These are phyloP conservation scores for Lasioglossum malachurum DNA, from an alignment of 2,888 invertebrate species.

Conservation along the genomic window DNA sequence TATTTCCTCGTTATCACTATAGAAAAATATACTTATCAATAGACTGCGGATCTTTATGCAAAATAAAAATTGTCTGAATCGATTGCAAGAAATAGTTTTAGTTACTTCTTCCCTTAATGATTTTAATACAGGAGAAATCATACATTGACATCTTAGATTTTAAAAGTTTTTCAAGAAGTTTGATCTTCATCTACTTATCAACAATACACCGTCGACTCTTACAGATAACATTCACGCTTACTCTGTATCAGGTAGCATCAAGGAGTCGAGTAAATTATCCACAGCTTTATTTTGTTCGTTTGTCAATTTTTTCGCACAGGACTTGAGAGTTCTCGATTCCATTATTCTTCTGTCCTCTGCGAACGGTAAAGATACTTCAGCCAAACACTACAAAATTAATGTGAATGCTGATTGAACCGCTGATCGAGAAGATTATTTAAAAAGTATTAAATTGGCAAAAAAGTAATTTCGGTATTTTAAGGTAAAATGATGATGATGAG, in stretches of 20 bases:
- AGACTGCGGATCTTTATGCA: too few relatives aligned
- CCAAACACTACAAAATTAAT: slow-evolving; percentile 51
- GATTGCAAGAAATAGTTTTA: too few relatives aligned
- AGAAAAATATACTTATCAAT: background rate
- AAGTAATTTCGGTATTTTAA: too few relatives aligned
- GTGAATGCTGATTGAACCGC: background rate
- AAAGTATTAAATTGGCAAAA: background rate
- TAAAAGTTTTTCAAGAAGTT: too few relatives aligned
- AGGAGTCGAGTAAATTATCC: slow-evolving; percentile 56
- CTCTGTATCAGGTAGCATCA: slow-evolving; percentile 45
- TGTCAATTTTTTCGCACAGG: slow-evolving; percentile 50
- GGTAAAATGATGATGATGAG: too few relatives aligned
- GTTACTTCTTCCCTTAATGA: too few relatives aligned
- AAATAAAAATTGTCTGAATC: too few relatives aligned
- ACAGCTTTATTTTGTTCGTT: slow-evolving; percentile 57
- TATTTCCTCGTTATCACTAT: slow-evolving; percentile 21
- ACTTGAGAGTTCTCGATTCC: slow-evolving; percentile 49
- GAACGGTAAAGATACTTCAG: slow-evolving; percentile 58
- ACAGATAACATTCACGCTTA: background rate
- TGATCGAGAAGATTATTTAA: background rate
- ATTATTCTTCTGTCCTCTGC: slow-evolving; percentile 61
- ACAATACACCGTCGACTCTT: background rate
- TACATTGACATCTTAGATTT: too few relatives aligned
- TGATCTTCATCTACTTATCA: too few relatives aligned
- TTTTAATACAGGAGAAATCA: too few relatives aligned